Evolutionary conservation across 1,140 invertebrate species (phyloP).

Genomic region (Agraylea sexmaculata): DNA sequence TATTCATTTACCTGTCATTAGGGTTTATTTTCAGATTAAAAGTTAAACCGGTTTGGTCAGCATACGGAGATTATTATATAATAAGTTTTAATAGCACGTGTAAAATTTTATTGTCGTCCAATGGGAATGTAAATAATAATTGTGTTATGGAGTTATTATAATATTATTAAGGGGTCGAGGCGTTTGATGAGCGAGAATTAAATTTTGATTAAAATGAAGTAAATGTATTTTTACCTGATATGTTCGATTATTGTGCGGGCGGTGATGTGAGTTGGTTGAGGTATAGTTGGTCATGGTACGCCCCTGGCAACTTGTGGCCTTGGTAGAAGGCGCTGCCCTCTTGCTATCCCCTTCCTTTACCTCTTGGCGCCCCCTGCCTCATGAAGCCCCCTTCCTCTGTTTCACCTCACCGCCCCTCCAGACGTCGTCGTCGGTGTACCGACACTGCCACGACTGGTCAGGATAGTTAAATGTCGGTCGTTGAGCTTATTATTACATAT

Average conservation of each 20-base stretch:
- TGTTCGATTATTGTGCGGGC: slow-evolving; percentile 1
- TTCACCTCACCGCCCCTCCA: slow-evolving; percentile 1
- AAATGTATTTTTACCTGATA: slow-evolving; percentile 1
- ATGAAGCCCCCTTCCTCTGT: slow-evolving; percentile 2
- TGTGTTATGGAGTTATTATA: not conserved
- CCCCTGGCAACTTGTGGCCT: slow-evolving; percentile 10
- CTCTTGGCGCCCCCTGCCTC: slow-evolving; percentile 1
- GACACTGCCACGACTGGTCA: too few relatives aligned
- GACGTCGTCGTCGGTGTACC: too few relatives aligned
- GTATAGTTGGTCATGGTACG: slow-evolving; percentile 7
- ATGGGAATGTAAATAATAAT: not conserved
- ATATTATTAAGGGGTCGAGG: not conserved
- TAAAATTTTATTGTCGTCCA: too few relatives aligned
- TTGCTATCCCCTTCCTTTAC: not conserved
- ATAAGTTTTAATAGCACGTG: too few relatives aligned
- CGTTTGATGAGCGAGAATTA: not conserved
- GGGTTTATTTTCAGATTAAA: too few relatives aligned
- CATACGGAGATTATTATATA: too few relatives aligned
- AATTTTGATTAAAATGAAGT: slow-evolving; percentile 3
- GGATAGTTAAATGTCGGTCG: too few relatives aligned
- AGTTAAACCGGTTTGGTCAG: too few relatives aligned
- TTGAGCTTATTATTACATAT: too few relatives aligned
- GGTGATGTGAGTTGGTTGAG: not conserved
- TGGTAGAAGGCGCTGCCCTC: slow-evolving; percentile 18
- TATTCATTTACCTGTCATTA: too few relatives aligned